phyloP scores from a whole-genome alignment of 2,797 vertebrate genomes.

The Propithecus deckenii region DNA sequence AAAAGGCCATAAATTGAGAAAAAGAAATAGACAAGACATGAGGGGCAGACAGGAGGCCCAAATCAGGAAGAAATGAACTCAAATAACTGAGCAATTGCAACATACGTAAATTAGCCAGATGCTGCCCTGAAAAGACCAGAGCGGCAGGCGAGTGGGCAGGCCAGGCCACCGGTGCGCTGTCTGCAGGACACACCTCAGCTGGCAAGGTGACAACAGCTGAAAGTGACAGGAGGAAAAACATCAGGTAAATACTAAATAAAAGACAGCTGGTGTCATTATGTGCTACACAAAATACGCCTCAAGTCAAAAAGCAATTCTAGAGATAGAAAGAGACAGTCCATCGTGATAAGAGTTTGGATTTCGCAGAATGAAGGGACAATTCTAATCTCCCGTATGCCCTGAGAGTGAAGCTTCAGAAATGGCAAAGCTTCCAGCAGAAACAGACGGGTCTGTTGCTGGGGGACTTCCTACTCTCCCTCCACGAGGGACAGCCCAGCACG shows the following conservation, averaged over 20 bases:
- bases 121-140: too few relatives aligned
- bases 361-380: accelerated
- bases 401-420: neutral
- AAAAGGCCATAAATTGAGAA: neutral
- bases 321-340: neutral
- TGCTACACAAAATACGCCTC: neutral
- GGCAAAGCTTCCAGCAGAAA: too few relatives aligned
- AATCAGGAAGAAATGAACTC: neutral
- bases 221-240: neutral
- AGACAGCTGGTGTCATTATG: neutral
- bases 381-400: too few relatives aligned
- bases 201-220: neutral
- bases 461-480: neutral
- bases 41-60: too few relatives aligned
- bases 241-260: neutral
- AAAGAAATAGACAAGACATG: neutral
- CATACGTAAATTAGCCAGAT: accelerated
- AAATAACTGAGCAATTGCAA: neutral
- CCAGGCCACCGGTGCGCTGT: neutral
- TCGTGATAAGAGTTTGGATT: accelerated
- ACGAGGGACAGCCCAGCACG: neutral
- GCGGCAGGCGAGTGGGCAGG: accelerated
- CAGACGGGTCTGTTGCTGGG: accelerated
- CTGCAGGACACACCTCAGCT: neutral
- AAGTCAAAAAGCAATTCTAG: accelerated